Evolutionary conservation across 2,888 invertebrate genomes (phyloP).

Genomic region (Ophioninae sp.): DNA sequence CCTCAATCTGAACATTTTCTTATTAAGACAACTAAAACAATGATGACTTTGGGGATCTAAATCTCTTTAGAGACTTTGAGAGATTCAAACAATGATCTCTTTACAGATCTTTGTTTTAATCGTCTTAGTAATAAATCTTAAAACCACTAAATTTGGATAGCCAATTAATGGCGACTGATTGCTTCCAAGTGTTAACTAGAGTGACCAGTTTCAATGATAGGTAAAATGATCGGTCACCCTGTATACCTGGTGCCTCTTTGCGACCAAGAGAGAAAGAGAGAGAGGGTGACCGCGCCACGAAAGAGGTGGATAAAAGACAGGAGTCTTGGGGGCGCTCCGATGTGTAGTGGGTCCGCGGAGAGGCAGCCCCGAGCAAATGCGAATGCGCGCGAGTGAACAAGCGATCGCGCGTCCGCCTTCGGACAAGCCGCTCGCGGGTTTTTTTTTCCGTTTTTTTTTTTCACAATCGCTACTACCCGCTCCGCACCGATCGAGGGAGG

Average conservation of each 20-base stretch:
- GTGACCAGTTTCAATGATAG: too few species aligned
- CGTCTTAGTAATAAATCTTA: too few species aligned
- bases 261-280: constrained; percentile 38
- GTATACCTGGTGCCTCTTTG: background rate
- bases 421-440: constrained; percentile 52
- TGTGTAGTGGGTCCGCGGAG: constrained; percentile 27
- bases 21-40: too few species aligned
- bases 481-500: constrained; percentile 13
- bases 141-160: too few species aligned
- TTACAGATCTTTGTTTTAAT: too few species aligned
- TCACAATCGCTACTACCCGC: constrained; percentile 29
- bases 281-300: constrained; percentile 15
- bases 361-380: constrained; percentile 50
- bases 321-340: constrained; percentile 47
- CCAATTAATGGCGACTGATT: too few species aligned
- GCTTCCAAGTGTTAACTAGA: too few species aligned
- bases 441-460: constrained; percentile 30
- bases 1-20: too few species aligned
- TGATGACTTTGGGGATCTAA: too few species aligned
- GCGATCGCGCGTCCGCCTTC: constrained; percentile 50
- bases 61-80: too few species aligned
- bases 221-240: too few species aligned
- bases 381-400: constrained; percentile 55
- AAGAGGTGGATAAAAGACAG: constrained; percentile 44
- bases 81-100: too few species aligned